Conservation (phyloP, 2,797 vertebrate genomes). For the Melanotaenia boesemani region DNA sequence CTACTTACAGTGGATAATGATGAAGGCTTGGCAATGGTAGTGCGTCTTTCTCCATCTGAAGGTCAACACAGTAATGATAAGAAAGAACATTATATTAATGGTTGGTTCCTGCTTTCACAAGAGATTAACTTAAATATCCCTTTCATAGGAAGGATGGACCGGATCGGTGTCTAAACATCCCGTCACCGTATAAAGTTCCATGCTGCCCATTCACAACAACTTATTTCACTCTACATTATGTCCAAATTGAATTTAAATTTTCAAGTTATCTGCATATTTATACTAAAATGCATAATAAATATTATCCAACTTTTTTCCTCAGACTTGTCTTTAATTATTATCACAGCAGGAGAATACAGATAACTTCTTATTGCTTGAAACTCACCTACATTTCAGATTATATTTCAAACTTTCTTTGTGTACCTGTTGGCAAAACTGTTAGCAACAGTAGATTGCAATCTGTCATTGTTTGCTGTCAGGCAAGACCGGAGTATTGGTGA, state of each 20-base stretch:
- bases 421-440: too few species aligned
- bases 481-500: constrained; percentile 23
- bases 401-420: constrained; percentile 10
- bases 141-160: constrained; percentile 48
- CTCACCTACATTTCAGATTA: constrained; percentile 19
- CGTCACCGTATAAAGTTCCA: neutral
- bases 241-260: constrained; percentile 9
- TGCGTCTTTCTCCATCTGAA: constrained; percentile 54
- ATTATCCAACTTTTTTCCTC: constrained; percentile 7
- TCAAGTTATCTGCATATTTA: neutral
- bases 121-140: constrained; percentile 54
- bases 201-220: neutral
- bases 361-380: constrained; percentile 23
- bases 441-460: too few species aligned
- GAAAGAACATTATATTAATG: constrained; percentile 64
- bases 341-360: constrained; percentile 12
- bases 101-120: constrained; percentile 43
- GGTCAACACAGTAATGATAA: constrained; percentile 67
- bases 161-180: constrained; percentile 42
- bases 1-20: constrained; percentile 66
- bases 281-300: neutral
- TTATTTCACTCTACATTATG: neutral
- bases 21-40: constrained; percentile 56
- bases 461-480: constrained; percentile 28
- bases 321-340: constrained; percentile 25